Conservation (phyloP, 2,113 vertebrate species). For the Percopsis transmontana region DNA sequence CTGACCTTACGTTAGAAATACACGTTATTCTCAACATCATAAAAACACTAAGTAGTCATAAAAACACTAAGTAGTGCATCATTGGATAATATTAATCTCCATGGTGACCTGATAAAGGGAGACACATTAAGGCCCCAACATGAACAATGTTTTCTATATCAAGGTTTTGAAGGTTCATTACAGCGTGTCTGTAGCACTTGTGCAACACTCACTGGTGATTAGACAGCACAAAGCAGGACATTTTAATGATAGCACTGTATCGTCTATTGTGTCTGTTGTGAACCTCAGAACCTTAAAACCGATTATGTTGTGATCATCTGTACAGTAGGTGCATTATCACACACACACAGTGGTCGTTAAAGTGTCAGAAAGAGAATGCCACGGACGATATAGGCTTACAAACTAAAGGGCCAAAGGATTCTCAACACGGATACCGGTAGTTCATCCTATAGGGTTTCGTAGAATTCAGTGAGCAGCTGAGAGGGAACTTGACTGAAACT, state of each 20-base stretch:
- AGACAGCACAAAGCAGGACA: too few species aligned
- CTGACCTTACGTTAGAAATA: not conserved
- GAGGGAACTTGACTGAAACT: constrained; percentile 49
- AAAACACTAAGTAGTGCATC: not conserved
- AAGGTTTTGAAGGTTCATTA: constrained; percentile 2
- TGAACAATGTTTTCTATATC: not conserved
- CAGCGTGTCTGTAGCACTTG: not conserved
- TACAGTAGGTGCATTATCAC: not conserved
- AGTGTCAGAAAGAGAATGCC: constrained; percentile 1
- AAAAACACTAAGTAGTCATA: not conserved
- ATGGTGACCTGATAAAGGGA: constrained; percentile 5
- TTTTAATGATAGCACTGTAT: too few species aligned
- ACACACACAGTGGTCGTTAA: not conserved
- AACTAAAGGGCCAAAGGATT: constrained; percentile 27
- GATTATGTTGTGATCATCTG: too few species aligned
- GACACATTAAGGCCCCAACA: not conserved
- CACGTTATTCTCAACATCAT: not conserved
- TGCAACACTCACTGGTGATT: not conserved
- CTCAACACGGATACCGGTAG: constrained; percentile 19
- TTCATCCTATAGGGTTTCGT: constrained; percentile 25
- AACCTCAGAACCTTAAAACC: too few species aligned
- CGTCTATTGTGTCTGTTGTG: too few species aligned
- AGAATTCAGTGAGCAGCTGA: constrained; percentile 58
- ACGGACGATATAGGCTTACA: not conserved
- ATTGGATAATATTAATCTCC: not conserved